Percentiles rank a stretch among this genome's conserved stretches.
Evolutionary conservation across 2,113 vertebrate species (phyloP).

Genomic region (Eleginops maclovinus): DNA sequence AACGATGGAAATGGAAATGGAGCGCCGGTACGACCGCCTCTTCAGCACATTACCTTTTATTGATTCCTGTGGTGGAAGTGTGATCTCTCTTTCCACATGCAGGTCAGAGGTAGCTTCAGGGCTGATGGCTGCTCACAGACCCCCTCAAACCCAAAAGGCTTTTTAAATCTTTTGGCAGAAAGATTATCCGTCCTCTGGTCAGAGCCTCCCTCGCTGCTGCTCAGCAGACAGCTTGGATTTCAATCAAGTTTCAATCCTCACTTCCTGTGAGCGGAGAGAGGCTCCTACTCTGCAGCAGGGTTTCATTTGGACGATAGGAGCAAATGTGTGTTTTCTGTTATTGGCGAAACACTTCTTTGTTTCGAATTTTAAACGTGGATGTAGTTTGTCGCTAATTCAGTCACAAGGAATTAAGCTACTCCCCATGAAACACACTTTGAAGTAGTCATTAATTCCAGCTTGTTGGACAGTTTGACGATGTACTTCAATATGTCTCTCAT

Average conservation of each 20-base stretch:
- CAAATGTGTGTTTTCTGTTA: background rate
- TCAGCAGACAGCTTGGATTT: slow-evolving; percentile 50
- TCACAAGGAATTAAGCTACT: no score
- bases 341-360: no score
- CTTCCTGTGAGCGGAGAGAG: slow-evolving; percentile 14
- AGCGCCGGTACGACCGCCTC: background rate
- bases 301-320: slow-evolving; percentile 2
- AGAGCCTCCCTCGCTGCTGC: slow-evolving; percentile 5
- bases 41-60: background rate
- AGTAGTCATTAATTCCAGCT: no score
- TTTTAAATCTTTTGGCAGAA: no score
- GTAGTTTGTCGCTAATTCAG: no score
- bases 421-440: no score
- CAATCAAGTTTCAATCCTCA: background rate
- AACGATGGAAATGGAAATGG: background rate
- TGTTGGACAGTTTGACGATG: no score
- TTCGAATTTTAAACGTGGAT: no score
- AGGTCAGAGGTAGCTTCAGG: background rate
- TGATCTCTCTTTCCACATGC: background rate
- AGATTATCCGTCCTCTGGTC: background rate
- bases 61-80: background rate
- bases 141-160: background rate
- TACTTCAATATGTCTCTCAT: no score
- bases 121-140: background rate
- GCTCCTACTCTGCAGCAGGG: slow-evolving; percentile 14